These are phyloP conservation scores for Pelecanoides urinatrix DNA, from an alignment of 2,113 vertebrate species.

Conservation along the genomic window DNA sequence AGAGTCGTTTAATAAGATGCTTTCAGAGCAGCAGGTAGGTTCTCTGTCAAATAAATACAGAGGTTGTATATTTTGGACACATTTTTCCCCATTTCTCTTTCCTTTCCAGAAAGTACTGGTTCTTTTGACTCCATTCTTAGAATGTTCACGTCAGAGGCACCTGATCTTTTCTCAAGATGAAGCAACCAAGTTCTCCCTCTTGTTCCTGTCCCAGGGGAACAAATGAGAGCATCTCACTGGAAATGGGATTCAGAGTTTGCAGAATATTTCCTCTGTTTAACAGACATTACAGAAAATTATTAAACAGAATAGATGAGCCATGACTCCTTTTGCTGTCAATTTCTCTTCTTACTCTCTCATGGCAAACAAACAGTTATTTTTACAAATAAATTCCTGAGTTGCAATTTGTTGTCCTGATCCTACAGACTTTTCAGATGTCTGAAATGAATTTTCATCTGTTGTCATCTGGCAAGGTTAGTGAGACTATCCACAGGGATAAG, in stretches of 20 bases:
- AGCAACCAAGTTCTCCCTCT: neutral
- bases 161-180: neutral
- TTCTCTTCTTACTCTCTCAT: neutral
- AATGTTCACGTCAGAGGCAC: neutral
- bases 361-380: neutral
- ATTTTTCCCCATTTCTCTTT: neutral
- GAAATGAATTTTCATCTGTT: neutral
- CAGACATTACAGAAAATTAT: neutral
- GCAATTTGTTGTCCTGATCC: neutral
- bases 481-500: neutral
- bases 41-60: neutral
- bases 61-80: neutral
- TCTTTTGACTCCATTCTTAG: neutral
- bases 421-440: neutral
- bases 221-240: neutral
- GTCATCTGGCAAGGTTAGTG: neutral
- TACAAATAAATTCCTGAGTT: neutral
- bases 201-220: neutral
- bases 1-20: neutral
- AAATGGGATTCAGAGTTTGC: neutral
- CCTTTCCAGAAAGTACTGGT: neutral
- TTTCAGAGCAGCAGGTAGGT: neutral
- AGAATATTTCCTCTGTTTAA: neutral
- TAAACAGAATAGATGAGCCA: neutral
- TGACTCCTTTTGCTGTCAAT: neutral